Base-by-base conservation (phyloP, 2,888 invertebrate species). In the Rotaria socialis region DNA sequence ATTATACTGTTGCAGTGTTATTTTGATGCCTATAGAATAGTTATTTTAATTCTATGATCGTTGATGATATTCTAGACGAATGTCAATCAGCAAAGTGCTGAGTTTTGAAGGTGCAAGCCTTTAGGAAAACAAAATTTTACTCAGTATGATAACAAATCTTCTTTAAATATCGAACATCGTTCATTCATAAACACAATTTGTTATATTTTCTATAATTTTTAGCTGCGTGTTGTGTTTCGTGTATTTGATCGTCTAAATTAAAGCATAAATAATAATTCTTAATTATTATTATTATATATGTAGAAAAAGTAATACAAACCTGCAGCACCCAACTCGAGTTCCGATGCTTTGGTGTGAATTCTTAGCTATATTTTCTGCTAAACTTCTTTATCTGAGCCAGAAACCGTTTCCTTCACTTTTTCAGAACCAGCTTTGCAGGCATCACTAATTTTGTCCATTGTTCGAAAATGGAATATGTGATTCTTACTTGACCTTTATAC, bases 371-470 rank as follows among this genome's bases (percentile, higher is more conserved):
- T 60, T 60, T 60, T n/a, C n/a, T 60, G 27, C 27, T 60, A 11
- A 6, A n/a, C n/a, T 60, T 60, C 60, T 10, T 60, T 60, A n/a
- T n/a, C 27, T n/a, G 24, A 5, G 10, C 60, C 60, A 27, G 60
- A 60, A 11, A n/a, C n/a, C n/a, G 10, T 27, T 60, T 60, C 60
- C 27, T 60, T 60, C 2, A 60, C 60, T 60, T 60, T 60, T 60
- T 60, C 60, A 27, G n/a, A n/a, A 60, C 60, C 60, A 10, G 60
- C 60, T 60, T 60, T 60, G 60, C 60, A 60, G 10, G 60, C 60
- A 10, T 60, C 60, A 60, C 10, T 27, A 27, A 60, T 60, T 60
- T 60, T 60, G 5, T 60, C 60, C 27, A 60, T 60, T 11, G 60
- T 56, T 56, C 24, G 22, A 56, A 27, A 7, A 60, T 60, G 60